Conservation (phyloP, 1,140 invertebrate genomes). For the Hylyphantes graminicola region DNA sequence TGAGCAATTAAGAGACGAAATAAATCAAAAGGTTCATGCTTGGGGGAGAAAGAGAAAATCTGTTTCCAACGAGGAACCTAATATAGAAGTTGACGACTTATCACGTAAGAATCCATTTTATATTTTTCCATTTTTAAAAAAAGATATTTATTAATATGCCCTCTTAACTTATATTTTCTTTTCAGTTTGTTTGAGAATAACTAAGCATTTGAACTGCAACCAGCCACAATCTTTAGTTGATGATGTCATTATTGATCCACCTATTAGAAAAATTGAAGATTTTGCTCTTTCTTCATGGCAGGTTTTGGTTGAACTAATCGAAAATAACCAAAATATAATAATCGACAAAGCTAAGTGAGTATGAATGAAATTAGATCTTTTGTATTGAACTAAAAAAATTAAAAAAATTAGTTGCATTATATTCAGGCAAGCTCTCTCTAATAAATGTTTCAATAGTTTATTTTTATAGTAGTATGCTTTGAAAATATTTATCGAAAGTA, state of each 20-base stretch:
- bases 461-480: no score
- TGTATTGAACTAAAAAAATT: no score
- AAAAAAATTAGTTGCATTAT: no score
- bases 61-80: neutral
- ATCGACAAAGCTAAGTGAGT: conserved; percentile 40
- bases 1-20: conserved; percentile 2
- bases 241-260: neutral
- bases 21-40: conserved; percentile 28
- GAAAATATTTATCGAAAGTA: no score
- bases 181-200: neutral
- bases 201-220: conserved; percentile 9
- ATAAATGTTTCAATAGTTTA: no score
- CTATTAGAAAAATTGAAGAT: conserved; percentile 16
- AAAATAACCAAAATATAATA: conserved; percentile 24
- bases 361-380: neutral
- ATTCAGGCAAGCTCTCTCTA: no score
- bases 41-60: conserved; percentile 8
- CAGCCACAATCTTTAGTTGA: neutral
- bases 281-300: conserved; percentile 1
- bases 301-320: conserved; percentile 20
- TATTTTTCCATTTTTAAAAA: neutral
- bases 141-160: neutral
- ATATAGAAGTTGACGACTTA: neutral
- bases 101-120: neutral
- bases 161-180: neutral